phyloP scores from a whole-genome alignment of 2,888 invertebrate species.

The Chesias legatella region DNA sequence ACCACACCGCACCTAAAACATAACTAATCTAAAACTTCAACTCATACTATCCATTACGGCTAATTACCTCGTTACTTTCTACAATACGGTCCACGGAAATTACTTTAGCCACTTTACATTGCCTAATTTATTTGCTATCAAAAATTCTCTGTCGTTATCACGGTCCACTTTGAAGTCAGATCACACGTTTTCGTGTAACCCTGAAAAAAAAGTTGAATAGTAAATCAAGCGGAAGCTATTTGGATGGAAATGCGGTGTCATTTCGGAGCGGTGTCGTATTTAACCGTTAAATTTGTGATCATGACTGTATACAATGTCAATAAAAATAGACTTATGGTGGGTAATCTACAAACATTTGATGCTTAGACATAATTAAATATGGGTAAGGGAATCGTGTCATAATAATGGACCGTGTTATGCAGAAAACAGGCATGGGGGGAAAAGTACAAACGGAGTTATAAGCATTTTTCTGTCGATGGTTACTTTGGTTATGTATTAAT shows the following conservation, averaged over 20 bases:
- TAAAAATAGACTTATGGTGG: conserved; percentile 35
- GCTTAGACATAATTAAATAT: too few species aligned
- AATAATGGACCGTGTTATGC: too few species aligned
- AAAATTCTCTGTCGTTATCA: conserved; percentile 2
- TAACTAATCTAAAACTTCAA: conserved; percentile 26
- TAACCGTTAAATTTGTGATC: conserved; percentile 56
- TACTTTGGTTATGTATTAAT: too few species aligned
- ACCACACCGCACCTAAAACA: conserved; percentile 11
- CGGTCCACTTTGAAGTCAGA: conserved; percentile 32
- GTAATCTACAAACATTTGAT: too few species aligned
- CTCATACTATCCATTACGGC: conserved; percentile 30
- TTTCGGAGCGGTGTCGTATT: conserved; percentile 45
- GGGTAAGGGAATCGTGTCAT: too few species aligned
- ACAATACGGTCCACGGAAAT: conserved; percentile 11
- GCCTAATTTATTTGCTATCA: conserved; percentile 12
- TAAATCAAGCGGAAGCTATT: conserved; percentile 43
- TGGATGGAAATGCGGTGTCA: conserved; percentile 35
- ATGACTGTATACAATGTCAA: conserved; percentile 40
- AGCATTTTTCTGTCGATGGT: too few species aligned
- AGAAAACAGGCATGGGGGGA: too few species aligned
- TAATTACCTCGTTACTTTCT: conserved; percentile 27
- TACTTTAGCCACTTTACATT: background rate
- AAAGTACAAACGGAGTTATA: too few species aligned
- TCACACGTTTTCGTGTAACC: conserved; percentile 27
- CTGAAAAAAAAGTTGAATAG: conserved; percentile 32